Evolutionary conservation across 2,797 vertebrate species (phyloP).

Genomic region (Dendrocincla fuliginosa): DNA sequence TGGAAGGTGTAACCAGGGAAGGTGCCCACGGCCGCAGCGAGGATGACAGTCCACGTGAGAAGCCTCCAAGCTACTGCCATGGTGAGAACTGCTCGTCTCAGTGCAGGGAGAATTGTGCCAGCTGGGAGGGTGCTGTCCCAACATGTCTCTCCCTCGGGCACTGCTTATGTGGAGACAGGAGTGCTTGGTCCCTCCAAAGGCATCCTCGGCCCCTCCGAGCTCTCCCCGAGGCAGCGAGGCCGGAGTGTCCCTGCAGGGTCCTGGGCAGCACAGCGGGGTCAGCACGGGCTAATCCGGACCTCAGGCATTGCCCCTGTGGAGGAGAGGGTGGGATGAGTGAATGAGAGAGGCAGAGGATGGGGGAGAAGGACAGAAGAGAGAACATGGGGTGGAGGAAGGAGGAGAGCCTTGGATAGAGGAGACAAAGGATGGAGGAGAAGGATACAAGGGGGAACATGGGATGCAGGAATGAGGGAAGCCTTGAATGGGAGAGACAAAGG

Average conservation of each 20-base stretch:
- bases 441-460: fast-evolving
- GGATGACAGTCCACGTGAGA: slow-evolving; percentile 85
- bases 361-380: neutral
- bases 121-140: slow-evolving; percentile 84
- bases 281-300: neutral
- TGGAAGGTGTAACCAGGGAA: slow-evolving; percentile 77
- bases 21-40: slow-evolving; percentile 79
- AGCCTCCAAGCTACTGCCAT: slow-evolving; percentile 93
- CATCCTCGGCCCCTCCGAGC: slow-evolving; percentile 33
- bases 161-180: slow-evolving; percentile 81
- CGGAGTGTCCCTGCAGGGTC: neutral
- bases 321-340: neutral
- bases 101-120: slow-evolving; percentile 78
- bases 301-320: neutral
- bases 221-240: neutral
- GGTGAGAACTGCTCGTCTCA: slow-evolving; percentile 83
- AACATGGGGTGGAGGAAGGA: neutral
- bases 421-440: neutral
- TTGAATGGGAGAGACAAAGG: too few relatives aligned
- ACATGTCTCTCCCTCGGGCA: slow-evolving; percentile 92
- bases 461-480: fast-evolving
- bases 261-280: slow-evolving; percentile 1
- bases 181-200: slow-evolving; percentile 5
- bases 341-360: neutral
- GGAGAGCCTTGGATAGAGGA: neutral